A percentile compares a stretch with the other conserved stretches of the same genome.
Evolutionary conservation across 2,888 invertebrate genomes (phyloP).

Genomic region (Antheraea assamensis): DNA sequence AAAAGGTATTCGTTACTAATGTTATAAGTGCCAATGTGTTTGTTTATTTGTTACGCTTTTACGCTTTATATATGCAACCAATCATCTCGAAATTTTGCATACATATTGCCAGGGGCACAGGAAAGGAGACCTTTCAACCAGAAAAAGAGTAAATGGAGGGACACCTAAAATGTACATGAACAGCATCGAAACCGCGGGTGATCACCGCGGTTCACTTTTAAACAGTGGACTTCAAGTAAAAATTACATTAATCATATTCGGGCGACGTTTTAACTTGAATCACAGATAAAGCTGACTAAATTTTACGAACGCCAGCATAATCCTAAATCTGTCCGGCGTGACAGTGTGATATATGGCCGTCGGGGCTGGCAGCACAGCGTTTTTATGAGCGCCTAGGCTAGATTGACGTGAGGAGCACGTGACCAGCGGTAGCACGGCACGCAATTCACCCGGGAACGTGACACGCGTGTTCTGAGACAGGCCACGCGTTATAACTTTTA

Average conservation of each 20-base stretch:
- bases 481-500: not conserved
- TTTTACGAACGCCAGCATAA: conserved; percentile 14
- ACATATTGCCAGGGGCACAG: too few species aligned
- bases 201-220: not conserved
- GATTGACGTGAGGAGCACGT: conserved; percentile 18
- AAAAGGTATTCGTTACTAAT: too few species aligned
- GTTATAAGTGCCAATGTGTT: too few species aligned
- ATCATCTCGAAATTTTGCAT: too few species aligned
- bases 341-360: conserved; percentile 15
- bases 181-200: too few species aligned
- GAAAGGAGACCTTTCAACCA: too few species aligned
- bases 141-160: too few species aligned
- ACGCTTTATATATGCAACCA: too few species aligned
- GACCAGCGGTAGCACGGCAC: conserved; percentile 6
- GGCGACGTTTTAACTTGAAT: conserved; percentile 8
- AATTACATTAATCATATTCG: conserved; percentile 4
- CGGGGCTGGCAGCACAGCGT: conserved; percentile 11
- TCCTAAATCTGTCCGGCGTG: conserved; percentile 16
- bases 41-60: too few species aligned
- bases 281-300: conserved; percentile 11
- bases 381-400: conserved; percentile 17
- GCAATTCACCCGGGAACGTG: not conserved
- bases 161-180: too few species aligned
- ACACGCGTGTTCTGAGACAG: not conserved
- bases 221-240: not conserved